phyloP scores from a whole-genome alignment of 2,888 invertebrate genomes.

The Dascillus cervinus region DNA sequence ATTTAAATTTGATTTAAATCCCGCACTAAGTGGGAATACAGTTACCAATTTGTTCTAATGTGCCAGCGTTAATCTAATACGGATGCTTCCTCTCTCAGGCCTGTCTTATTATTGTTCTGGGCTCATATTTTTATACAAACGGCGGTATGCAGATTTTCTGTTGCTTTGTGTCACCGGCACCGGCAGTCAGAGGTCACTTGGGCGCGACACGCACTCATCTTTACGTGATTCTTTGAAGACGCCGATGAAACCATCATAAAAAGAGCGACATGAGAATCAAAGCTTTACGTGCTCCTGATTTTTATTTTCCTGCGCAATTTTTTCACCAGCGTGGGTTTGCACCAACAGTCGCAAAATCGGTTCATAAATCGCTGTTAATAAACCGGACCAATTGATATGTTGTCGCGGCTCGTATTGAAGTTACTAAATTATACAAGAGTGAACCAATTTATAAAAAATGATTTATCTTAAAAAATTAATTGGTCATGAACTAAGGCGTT shows the following conservation, averaged over 20 bases:
- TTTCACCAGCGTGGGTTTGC: no score
- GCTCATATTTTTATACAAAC: background rate
- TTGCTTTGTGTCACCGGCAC: slow-evolving; percentile 29
- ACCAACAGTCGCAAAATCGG: no score
- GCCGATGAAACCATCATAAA: slow-evolving; percentile 19
- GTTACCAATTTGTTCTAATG: slow-evolving; percentile 7
- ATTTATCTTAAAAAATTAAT: no score
- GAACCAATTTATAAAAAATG: no score
- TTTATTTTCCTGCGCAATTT: no score
- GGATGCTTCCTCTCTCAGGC: background rate
- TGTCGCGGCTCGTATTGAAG: no score
- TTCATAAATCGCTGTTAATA: no score
- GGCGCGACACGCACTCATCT: slow-evolving; percentile 36
- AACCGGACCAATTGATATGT: no score
- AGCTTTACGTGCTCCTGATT: slow-evolving; percentile 15
- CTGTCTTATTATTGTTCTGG: background rate
- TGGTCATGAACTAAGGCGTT: no score
- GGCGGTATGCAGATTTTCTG: slow-evolving; percentile 32
- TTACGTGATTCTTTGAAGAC: slow-evolving; percentile 35
- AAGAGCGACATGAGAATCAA: slow-evolving; percentile 6
- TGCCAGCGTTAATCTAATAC: no score
- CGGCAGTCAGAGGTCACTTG: slow-evolving; percentile 32
- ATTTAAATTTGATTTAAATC: slow-evolving; percentile 10
- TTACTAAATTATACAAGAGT: no score
- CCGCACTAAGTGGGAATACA: slow-evolving; percentile 5